Evolutionary conservation across 2,113 vertebrate genomes (phyloP).

Genomic region (Planiliza haematocheilus): DNA sequence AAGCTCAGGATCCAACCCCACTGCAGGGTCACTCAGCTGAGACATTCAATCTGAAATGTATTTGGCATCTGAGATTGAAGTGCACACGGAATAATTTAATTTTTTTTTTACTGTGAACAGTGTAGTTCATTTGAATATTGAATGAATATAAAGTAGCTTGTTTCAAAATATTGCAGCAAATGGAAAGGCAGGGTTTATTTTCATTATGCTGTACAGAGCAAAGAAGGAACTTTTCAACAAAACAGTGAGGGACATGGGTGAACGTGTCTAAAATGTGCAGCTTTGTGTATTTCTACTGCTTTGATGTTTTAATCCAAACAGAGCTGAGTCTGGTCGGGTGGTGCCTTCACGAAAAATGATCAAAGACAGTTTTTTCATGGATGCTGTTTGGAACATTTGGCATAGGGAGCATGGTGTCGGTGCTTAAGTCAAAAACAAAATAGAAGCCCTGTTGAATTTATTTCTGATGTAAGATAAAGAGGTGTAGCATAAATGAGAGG

Average conservation of each 20-base stretch:
- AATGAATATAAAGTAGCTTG: not conserved
- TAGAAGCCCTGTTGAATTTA: not conserved
- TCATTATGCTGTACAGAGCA: not conserved
- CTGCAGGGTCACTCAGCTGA: conserved; percentile 67
- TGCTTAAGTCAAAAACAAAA: not conserved
- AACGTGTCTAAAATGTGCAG: conserved; percentile 10
- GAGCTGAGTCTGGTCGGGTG: not conserved
- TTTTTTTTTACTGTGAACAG: not conserved
- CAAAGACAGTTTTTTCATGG: conserved; percentile 14
- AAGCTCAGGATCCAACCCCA: conserved; percentile 64
- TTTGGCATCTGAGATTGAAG: conserved; percentile 38
- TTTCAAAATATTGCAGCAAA: conserved; percentile 1
- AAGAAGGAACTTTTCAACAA: not conserved
- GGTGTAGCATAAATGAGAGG: not conserved
- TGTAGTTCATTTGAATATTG: not conserved
- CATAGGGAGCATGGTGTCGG: not conserved
- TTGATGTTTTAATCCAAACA: conserved; percentile 27
- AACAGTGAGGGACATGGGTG: conserved; percentile 1
- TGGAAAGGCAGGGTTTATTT: not conserved
- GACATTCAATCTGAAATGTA: conserved; percentile 60
- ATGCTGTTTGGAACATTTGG: conserved; percentile 5
- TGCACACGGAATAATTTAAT: not conserved
- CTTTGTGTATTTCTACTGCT: conserved; percentile 27
- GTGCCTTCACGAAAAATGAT: conserved; percentile 7
- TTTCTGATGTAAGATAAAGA: not conserved